Percentiles rank a stretch among this genome's conserved stretches.
Evolutionary conservation across 2,113 vertebrate species (phyloP).

Genomic region (Nanger granti): DNA sequence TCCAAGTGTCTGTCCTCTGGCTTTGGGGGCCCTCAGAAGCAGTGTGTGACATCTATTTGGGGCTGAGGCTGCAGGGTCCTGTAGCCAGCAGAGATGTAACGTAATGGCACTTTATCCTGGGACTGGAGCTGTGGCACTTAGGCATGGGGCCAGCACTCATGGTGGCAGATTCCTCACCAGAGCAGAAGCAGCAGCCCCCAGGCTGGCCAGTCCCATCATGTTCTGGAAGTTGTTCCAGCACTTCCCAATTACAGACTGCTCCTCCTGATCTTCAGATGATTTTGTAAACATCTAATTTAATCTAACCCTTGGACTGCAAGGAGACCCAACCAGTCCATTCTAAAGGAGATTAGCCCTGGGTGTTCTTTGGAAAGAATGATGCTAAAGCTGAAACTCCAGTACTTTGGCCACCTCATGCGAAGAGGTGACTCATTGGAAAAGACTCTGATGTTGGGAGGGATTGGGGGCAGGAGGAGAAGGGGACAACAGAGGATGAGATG

Average conservation of each 20-base stretch:
- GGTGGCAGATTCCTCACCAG: neutral
- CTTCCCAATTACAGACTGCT: neutral
- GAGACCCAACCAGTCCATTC: too few species aligned
- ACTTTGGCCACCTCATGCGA: too few species aligned
- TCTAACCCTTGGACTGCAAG: too few species aligned
- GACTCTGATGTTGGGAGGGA: too few species aligned
- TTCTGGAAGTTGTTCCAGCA: neutral
- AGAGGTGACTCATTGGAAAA: too few species aligned
- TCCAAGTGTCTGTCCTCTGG: neutral
- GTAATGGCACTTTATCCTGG: neutral
- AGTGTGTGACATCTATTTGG: neutral
- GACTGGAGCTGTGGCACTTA: neutral
- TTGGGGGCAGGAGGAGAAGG: too few species aligned
- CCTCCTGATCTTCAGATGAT: neutral
- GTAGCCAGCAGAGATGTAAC: neutral
- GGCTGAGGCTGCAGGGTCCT: neutral
- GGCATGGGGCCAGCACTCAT: neutral
- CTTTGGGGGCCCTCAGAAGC: neutral
- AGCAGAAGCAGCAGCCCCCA: neutral
- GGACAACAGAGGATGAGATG: too few species aligned
- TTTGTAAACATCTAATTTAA: neutral
- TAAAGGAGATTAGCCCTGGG: too few species aligned
- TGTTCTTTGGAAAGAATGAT: too few species aligned
- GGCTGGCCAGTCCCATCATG: neutral
- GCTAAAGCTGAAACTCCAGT: too few species aligned